phyloP scores from a whole-genome alignment of 2,888 invertebrate species.

The Agrotis puta region DNA sequence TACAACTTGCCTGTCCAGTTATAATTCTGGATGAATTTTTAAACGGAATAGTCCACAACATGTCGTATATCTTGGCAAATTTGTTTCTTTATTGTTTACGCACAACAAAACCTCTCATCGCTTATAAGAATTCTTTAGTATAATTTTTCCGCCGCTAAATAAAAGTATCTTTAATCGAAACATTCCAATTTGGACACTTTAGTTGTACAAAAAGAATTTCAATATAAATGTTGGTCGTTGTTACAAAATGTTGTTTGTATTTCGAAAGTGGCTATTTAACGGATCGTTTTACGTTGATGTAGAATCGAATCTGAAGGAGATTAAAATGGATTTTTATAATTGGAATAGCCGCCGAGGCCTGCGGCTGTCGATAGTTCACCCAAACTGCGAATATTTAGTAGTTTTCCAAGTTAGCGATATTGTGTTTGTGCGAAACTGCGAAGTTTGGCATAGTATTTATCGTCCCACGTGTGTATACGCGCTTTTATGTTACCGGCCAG shows the following conservation, averaged over 20 bases:
- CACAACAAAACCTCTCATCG: slow-evolving; percentile 21
- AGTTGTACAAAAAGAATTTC: slow-evolving; percentile 37
- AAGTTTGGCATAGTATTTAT: slow-evolving; percentile 73
- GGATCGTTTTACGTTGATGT: slow-evolving; percentile 33
- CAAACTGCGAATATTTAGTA: slow-evolving; percentile 78
- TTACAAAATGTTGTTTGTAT: slow-evolving; percentile 50
- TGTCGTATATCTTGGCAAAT: slow-evolving; percentile 21
- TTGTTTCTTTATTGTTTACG: slow-evolving; percentile 21
- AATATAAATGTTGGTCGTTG: slow-evolving; percentile 39
- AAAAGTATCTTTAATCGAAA: slow-evolving; percentile 37
- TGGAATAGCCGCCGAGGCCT: slow-evolving; percentile 53
- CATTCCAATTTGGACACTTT: slow-evolving; percentile 42
- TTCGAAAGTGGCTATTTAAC: slow-evolving; percentile 48
- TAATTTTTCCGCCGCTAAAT: slow-evolving; percentile 34
- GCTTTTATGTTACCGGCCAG: slow-evolving; percentile 68
- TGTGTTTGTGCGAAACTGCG: slow-evolving; percentile 71
- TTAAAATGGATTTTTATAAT: slow-evolving; percentile 65
- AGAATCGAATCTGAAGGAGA: slow-evolving; percentile 35
- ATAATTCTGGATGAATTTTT: slow-evolving; percentile 41
- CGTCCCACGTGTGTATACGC: slow-evolving; percentile 59
- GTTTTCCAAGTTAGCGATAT: slow-evolving; percentile 76
- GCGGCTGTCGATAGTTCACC: slow-evolving; percentile 65
- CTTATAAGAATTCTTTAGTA: slow-evolving; percentile 29
- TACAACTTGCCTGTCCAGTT: slow-evolving; percentile 36
- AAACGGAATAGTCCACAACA: slow-evolving; percentile 3